phyloP scores from a whole-genome alignment of 2,113 vertebrate genomes.

The Diadophis punctatus region DNA sequence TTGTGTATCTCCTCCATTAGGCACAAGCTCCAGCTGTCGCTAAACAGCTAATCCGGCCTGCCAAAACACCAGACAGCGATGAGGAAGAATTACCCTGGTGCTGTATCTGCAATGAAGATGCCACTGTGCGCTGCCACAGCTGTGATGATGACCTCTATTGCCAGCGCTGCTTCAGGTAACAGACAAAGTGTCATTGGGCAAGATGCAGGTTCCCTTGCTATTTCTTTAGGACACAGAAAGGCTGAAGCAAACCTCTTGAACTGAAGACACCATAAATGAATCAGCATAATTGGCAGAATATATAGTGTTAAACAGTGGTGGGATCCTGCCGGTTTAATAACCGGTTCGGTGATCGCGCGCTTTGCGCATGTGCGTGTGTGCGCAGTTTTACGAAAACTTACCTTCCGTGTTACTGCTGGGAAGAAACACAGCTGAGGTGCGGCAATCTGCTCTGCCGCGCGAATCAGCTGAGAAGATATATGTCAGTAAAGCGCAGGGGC shows the following conservation, averaged over 20 bases:
- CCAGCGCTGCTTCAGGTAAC: constrained; percentile 87
- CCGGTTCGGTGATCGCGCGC: too few species aligned
- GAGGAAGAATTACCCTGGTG: constrained; percentile 95
- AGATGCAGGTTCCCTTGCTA: not conserved
- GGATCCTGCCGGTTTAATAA: too few species aligned
- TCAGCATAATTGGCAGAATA: not conserved
- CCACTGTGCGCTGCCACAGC: constrained; percentile 82
- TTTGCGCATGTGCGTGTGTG: too few species aligned
- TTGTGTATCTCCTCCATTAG: constrained; percentile 19
- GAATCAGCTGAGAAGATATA: too few species aligned
- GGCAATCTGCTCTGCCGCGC: too few species aligned
- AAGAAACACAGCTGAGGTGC: too few species aligned
- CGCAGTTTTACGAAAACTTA: too few species aligned
- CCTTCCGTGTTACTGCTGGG: too few species aligned
- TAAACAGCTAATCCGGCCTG: not conserved
- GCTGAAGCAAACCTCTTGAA: not conserved
- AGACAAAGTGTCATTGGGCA: not conserved
- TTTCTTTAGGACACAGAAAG: not conserved
- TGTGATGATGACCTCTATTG: constrained; percentile 93
- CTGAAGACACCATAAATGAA: not conserved
- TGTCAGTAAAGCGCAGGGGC: too few species aligned
- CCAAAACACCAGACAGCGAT: constrained; percentile 66
- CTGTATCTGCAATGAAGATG: constrained; percentile 92
- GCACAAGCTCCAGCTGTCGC: constrained; percentile 35
- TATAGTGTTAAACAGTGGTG: not conserved